Base-by-base conservation (phyloP, 1,140 invertebrate species). In the Halesus radiatus region DNA sequence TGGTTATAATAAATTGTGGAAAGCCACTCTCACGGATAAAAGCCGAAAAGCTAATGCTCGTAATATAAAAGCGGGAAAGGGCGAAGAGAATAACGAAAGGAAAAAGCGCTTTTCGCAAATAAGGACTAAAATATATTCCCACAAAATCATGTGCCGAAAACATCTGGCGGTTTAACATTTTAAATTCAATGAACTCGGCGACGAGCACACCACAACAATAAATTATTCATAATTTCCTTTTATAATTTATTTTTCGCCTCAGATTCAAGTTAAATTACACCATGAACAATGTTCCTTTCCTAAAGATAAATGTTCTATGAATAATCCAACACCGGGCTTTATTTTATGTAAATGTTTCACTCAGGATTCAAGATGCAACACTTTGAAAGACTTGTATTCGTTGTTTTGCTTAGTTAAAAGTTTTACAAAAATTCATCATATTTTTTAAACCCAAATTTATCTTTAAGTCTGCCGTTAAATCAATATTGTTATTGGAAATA, bases 161-260 rank as follows among this genome's bases (percentile, higher is more conserved):
- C 62, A 52, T 72, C 68, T 72, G 68, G 68, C 23, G 16, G n/a
- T 20, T 37, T 18, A 37, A 52, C 20, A 20, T 15, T 72, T 45
- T 52, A 50, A 45, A 23, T 52, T 72, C n/a, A 18, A 45, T 20
- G 37, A 72, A 72, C 50, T 72, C 68, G 32, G 37, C 2, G 32
- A 32, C 64, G 20, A 16, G 15, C 8, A 72, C 45, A 53, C 68
- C 45, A 29, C 68, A 72, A 72, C 22, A 72, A 52, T 72, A 72
- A 52, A 53, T 72, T 72, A 72, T 72, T 72, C 68, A 72, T 72
- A 72, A 53, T 72, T 53, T 72, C 18, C 18, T 72, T 53, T 72
- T 72, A 22, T 72, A 72, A 72, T 72, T 72, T 52, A 45, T 72
- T 53, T 66, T 72, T 13, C 68, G 37, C 68, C 68, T 53, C 68